These are phyloP conservation scores for Trichogramma evanescens DNA, from an alignment of 2,888 invertebrate species.

Conservation along the genomic window DNA sequence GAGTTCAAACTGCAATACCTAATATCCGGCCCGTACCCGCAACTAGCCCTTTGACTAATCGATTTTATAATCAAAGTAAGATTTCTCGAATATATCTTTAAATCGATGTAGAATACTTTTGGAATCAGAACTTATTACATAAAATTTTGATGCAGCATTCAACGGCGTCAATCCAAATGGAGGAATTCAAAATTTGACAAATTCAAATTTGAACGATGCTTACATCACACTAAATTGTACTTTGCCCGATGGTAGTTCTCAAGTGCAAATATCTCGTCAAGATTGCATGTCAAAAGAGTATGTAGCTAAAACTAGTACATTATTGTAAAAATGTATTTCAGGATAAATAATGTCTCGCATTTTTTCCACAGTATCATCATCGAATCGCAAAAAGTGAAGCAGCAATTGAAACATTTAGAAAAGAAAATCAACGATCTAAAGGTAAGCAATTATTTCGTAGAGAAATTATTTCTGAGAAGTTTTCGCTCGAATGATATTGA, in stretches of 20 bases:
- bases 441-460: slow-evolving; percentile 30
- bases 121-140: slow-evolving; percentile 3
- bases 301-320: slow-evolving; percentile 22
- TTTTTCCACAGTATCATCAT: slow-evolving; percentile 46
- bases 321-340: neutral
- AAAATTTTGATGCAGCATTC: slow-evolving; percentile 31
- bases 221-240: slow-evolving; percentile 49
- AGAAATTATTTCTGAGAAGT: slow-evolving; percentile 3
- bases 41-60: slow-evolving; percentile 48
- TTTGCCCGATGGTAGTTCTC: slow-evolving; percentile 37
- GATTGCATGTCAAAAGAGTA: slow-evolving; percentile 46
- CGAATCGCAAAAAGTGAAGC: slow-evolving; percentile 57
- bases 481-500: neutral
- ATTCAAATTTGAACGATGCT: slow-evolving; percentile 46
- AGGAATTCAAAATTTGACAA: slow-evolving; percentile 35
- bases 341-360: neutral
- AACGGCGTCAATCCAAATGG: slow-evolving; percentile 37
- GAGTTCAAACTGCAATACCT: slow-evolving; percentile 38
- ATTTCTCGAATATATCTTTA: slow-evolving; percentile 8
- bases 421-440: slow-evolving; percentile 58
- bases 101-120: neutral
- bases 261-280: slow-evolving; percentile 39
- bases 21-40: slow-evolving; percentile 49
- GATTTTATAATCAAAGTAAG: slow-evolving; percentile 48
- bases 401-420: slow-evolving; percentile 55